Base-by-base conservation (phyloP, 2,888 invertebrate genomes). In the Tiliacea citrago region DNA sequence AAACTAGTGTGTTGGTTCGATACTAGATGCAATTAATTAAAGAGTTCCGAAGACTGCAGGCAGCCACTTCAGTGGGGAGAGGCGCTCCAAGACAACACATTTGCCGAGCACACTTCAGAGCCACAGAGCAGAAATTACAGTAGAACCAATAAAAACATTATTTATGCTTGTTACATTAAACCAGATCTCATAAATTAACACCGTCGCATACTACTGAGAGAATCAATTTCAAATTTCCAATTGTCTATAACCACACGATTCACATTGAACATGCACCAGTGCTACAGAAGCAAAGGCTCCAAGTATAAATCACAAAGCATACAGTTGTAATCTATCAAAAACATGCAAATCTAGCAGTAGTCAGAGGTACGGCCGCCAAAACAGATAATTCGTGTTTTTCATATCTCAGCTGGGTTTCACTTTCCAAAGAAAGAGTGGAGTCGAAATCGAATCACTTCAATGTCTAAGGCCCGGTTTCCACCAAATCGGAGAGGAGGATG, bases 21-120 rank as follows among this genome's bases (percentile, higher is more conserved):
- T 75, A 55, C 72, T 62, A 69, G 75, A 68, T 61, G 78, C 73
- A 82, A 83, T 83, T 83, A 82, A 83, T 83, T 82, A 83, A 84
- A 81, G 75, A 84, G 72, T 82, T 73, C 67, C 51, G 66, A 67
- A 71, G 69, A 67, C 71, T 70, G 16, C 29, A 77, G 74, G 51
- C 69, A 62, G 65, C 58, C 51, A 69, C 79, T 83, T 62, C 62
- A 70, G 63, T 45, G 70, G 51, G 60, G 57, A 60, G 83, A 68
- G 63, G 29, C 47, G 62, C 61, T 68, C 35, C 5, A 35, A 80
- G 63, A 81, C 62, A 71, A 72, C 62, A 82, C 47, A 63, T 72
- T 72, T 63, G 35, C 35, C 47, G 67, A 68, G 65, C 42, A 58
- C 51, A 58, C 57, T 77, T 61, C 24, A 39, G 49, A 42, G 51